Conservation (phyloP, 2,888 invertebrate species). For the Pseudococcus longispinus region DNA sequence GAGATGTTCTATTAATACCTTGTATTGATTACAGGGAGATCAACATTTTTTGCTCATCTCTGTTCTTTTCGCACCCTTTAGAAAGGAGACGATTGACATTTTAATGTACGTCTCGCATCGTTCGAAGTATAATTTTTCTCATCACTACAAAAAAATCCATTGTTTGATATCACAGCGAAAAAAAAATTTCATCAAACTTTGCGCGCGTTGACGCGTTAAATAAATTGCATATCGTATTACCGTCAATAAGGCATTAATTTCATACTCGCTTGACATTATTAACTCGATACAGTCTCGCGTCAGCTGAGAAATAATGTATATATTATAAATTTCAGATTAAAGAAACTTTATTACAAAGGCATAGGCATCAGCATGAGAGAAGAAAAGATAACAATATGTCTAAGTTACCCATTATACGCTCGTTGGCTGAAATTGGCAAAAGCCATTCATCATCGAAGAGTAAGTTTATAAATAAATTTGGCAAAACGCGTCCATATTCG, state of each 20-base stretch:
- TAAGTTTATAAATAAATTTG: constrained; percentile 68
- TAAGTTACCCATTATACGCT: constrained; percentile 86
- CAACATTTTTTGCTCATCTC: too few relatives aligned
- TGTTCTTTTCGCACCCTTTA: too few relatives aligned
- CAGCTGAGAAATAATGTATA: background rate
- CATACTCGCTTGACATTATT: background rate
- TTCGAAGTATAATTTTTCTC: background rate
- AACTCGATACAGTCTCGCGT: background rate
- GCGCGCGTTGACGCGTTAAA: background rate
- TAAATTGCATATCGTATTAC: background rate
- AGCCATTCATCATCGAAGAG: constrained; percentile 95
- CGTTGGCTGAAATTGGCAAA: constrained; percentile 93
- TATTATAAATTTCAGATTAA: constrained; percentile 65
- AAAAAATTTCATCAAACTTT: background rate
- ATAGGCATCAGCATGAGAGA: constrained; percentile 90
- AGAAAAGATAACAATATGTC: constrained; percentile 77
- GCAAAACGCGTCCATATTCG: background rate
- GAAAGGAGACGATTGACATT: too few relatives aligned
- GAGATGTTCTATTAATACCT: too few relatives aligned
- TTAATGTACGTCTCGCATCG: too few relatives aligned
- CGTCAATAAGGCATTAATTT: background rate
- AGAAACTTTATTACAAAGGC: constrained; percentile 84
- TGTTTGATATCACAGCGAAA: background rate
- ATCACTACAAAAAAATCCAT: background rate
- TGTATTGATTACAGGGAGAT: too few relatives aligned